A percentile compares a stretch with the other conserved stretches of the same genome.
phyloP scores from a whole-genome alignment of 2,888 invertebrate species.

The Leptinotarsa haldemani region DNA sequence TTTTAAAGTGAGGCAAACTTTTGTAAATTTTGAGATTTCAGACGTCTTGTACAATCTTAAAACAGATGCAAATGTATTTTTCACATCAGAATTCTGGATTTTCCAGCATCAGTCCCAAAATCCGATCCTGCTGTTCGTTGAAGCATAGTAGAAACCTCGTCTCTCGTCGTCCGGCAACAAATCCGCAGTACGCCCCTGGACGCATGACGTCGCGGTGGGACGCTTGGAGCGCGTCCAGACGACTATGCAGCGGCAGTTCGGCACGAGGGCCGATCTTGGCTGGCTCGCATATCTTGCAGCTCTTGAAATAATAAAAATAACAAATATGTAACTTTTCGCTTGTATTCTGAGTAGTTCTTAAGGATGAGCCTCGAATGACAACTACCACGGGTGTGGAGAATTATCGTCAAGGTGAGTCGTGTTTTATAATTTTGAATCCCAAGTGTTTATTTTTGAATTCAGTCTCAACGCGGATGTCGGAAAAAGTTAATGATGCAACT shows the following conservation, averaged over 20 bases:
- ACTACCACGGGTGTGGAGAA: constrained; percentile 36
- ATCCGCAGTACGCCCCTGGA: constrained; percentile 10
- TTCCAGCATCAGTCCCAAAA: no score
- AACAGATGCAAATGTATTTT: no score
- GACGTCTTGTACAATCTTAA: no score
- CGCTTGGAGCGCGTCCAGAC: constrained; percentile 62
- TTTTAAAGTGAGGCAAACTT: no score
- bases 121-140: background rate
- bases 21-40: no score
- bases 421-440: background rate
- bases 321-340: constrained; percentile 46
- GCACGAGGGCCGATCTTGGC: constrained; percentile 60
- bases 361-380: constrained; percentile 41
- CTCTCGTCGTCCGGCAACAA: background rate
- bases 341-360: constrained; percentile 43
- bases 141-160: background rate
- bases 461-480: constrained; percentile 9
- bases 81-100: no score
- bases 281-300: constrained; percentile 46
- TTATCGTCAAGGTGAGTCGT: constrained; percentile 39
- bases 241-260: constrained; percentile 63
- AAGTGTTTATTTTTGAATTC: constrained; percentile 12
- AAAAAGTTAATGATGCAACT: constrained; percentile 5
- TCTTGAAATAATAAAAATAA: constrained; percentile 31
- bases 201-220: constrained; percentile 49